phyloP scores from a whole-genome alignment of 1,140 invertebrate genomes.

The Sitodiplosis mosellana region DNA sequence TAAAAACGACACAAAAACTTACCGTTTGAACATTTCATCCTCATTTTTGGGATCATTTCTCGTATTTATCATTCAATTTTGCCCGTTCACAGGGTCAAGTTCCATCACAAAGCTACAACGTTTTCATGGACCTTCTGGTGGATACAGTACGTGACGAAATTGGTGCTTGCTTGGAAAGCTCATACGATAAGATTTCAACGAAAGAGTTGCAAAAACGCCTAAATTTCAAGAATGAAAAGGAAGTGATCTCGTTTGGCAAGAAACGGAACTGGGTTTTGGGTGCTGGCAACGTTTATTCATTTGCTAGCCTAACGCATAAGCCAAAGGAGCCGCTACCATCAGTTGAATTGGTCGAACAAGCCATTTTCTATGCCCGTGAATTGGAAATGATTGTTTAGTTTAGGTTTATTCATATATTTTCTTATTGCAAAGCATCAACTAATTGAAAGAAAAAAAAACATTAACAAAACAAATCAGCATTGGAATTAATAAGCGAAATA shows the following conservation, averaged over 20 bases:
- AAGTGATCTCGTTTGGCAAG: constrained; percentile 61
- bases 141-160: constrained; percentile 95
- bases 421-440: no score
- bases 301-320: constrained; percentile 48
- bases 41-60: no score
- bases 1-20: no score
- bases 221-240: constrained; percentile 59
- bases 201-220: constrained; percentile 79
- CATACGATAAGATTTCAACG: constrained; percentile 78
- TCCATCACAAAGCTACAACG: constrained; percentile 88
- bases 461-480: no score
- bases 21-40: background rate
- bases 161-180: constrained; percentile 88
- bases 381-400: constrained; percentile 96
- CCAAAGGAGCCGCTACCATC: constrained; percentile 73
- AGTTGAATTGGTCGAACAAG: constrained; percentile 72
- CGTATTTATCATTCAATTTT: background rate
- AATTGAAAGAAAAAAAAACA: no score
- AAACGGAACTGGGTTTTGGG: constrained; percentile 56
- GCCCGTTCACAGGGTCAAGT: constrained; percentile 82
- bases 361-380: constrained; percentile 93
- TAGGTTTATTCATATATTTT: background rate
- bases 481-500: no score
- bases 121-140: constrained; percentile 92
- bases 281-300: constrained; percentile 63